Conservation (phyloP, 2,888 invertebrate species). For the Carpatolechia fugitivella region DNA sequence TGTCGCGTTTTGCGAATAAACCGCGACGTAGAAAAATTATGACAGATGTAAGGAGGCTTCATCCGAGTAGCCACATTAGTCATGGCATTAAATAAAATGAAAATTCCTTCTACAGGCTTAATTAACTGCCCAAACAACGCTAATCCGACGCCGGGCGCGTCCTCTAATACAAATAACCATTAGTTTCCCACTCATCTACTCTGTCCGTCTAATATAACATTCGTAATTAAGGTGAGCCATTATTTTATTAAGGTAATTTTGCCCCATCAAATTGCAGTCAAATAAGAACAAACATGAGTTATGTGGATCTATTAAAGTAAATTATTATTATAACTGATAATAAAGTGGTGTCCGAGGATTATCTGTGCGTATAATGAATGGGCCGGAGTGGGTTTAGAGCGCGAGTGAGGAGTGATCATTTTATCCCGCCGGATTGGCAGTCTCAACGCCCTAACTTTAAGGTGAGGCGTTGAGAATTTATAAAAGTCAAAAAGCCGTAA, state of each 20-base stretch:
- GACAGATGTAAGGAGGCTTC: slow-evolving; percentile 65
- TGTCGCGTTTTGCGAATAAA: slow-evolving; percentile 68
- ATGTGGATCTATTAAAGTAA: slow-evolving; percentile 77
- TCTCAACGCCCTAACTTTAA: slow-evolving; percentile 36
- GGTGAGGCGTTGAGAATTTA: slow-evolving; percentile 67
- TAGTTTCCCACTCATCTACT: slow-evolving; percentile 32
- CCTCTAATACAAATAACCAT: slow-evolving; percentile 47
- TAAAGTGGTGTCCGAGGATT: slow-evolving; percentile 75
- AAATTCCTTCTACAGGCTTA: slow-evolving; percentile 54
- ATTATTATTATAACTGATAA: slow-evolving; percentile 78
- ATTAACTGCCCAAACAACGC: slow-evolving; percentile 57
- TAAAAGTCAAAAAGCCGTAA: slow-evolving; percentile 74
- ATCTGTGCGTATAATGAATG: slow-evolving; percentile 73
- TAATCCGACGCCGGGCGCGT: slow-evolving; percentile 41
- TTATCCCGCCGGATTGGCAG: slow-evolving; percentile 59
- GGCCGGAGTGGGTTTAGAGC: slow-evolving; percentile 60
- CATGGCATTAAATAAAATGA: slow-evolving; percentile 68
- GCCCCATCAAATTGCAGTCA: slow-evolving; percentile 67
- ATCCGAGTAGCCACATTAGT: slow-evolving; percentile 56
- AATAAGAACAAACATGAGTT: slow-evolving; percentile 76
- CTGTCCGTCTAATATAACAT: slow-evolving; percentile 40
- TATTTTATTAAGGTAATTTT: slow-evolving; percentile 68
- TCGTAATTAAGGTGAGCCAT: slow-evolving; percentile 54
- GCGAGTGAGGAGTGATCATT: slow-evolving; percentile 64
- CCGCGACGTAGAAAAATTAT: slow-evolving; percentile 78